Conservation (phyloP, 2,888 invertebrate species). For the Chymomyza amoena region DNA sequence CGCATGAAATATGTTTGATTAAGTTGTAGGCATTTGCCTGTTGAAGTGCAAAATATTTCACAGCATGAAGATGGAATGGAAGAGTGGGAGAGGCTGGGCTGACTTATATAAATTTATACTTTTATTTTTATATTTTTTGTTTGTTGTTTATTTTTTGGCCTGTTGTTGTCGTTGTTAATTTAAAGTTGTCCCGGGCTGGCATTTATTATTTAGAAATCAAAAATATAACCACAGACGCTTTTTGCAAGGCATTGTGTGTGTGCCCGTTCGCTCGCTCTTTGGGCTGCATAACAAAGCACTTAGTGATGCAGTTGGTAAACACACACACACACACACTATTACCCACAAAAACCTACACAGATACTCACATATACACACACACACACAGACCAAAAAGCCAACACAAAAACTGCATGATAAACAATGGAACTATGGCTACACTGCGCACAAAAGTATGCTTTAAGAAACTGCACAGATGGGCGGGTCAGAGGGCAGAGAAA, state of each 20-base stretch:
- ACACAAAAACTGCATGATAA: constrained; percentile 33
- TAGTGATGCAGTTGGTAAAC: constrained; percentile 62
- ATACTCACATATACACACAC: neutral
- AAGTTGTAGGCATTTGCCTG: constrained; percentile 54
- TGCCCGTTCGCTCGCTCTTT: constrained; percentile 6
- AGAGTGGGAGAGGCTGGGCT: neutral
- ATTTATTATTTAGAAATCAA: constrained; percentile 61
- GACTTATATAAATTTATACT: neutral
- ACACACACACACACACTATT: constrained; percentile 50
- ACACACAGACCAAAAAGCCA: constrained; percentile 19
- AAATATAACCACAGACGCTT: constrained; percentile 34
- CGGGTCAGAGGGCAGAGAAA: constrained; percentile 8
- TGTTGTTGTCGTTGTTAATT: constrained; percentile 6
- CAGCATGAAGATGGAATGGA: neutral
- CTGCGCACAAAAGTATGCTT: constrained; percentile 59
- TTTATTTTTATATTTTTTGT: neutral
- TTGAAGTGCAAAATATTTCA: constrained; percentile 42
- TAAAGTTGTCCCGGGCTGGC: constrained; percentile 32
- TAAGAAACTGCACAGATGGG: constrained; percentile 49
- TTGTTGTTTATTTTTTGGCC: neutral
- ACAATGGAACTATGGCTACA: constrained; percentile 33
- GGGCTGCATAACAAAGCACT: constrained; percentile 50
- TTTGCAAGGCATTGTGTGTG: constrained; percentile 12
- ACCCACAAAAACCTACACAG: neutral
- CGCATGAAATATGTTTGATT: constrained; percentile 53